Evolutionary conservation across 2,797 vertebrate genomes (phyloP), one percentile per base, ranked within the genome.

Genomic region (Ceryle rudis): DNA sequence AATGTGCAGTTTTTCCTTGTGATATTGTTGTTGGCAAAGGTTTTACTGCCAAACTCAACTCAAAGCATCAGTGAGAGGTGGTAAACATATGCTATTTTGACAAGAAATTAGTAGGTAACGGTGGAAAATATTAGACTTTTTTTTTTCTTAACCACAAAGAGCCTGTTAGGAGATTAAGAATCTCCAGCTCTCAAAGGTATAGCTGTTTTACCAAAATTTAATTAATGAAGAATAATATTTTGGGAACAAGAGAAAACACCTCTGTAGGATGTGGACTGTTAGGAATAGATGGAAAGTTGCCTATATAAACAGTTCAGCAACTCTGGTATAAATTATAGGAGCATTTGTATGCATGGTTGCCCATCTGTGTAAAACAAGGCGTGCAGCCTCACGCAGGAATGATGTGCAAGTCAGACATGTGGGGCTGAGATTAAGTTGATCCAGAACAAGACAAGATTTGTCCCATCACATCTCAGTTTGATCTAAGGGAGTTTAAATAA

Each of bases 141-240:
- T 73, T 33, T 71, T 72, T 37, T 2, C 3, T 11, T 65, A n/a
- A 67, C 54, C 66, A 72, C 66, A 88, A 65, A 90, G 17, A 86
- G 51, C 51, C 75, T 86, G 31, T 90, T 71, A 93, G 39, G 29
- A 90, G 62, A 91, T 90, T 37, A 94, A 75, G 69, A 70, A 79
- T 88, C 80, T 75, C 54, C 18, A 75, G 46, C 67, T 94, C 82
- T 95, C 89, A 91, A 90, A 95, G 69, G 80, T 92, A 69, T 62
- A 54, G 70, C 80, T 86, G 54, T 89, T 97, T 89, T 67, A 86
- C 90, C 4, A 0, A 80, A 70, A 84, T 77, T 67, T 89, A 90
- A 54, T 95, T 95, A 95, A 86, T 83, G 62, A 90, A 92, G 93
- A 95, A 79, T 84, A 96, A 88, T 92, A 96, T 95, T 96, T 96